Percentiles rank a stretch among this genome's conserved stretches.
Evolutionary conservation across 2,113 vertebrate species (phyloP).

Genomic region (Zapus hudsonius): DNA sequence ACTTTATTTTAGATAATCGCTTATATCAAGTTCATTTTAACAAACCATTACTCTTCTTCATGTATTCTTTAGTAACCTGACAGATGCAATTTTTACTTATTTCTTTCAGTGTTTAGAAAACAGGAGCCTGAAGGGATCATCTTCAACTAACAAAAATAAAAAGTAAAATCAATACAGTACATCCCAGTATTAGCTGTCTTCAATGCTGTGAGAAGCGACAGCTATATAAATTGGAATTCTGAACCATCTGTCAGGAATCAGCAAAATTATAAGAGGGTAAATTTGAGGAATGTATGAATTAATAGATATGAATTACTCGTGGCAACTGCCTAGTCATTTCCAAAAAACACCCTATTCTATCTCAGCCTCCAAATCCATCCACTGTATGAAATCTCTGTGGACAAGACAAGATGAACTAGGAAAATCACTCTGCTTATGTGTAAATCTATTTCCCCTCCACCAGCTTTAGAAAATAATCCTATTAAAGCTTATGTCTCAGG

Average conservation of each 20-base stretch:
- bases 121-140: background rate
- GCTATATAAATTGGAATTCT: background rate
- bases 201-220: background rate
- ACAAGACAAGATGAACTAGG: background rate
- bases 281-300: background rate
- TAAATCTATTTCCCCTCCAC: background rate
- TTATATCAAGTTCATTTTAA: conserved; percentile 60
- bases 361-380: background rate
- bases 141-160: background rate
- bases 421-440: background rate
- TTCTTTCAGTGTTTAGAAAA: background rate
- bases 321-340: background rate
- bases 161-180: conserved; percentile 10
- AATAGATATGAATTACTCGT: background rate
- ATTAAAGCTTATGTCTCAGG: background rate
- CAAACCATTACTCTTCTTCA: conserved; percentile 51
- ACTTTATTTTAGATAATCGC: conserved; percentile 44
- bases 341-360: background rate
- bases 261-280: background rate
- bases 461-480: background rate
- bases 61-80: conserved; percentile 45
- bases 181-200: conserved; percentile 16
- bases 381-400: background rate
- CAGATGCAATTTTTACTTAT: conserved; percentile 53
- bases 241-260: accelerated